These are phyloP conservation scores for Serinus canaria DNA, from an alignment of 2,113 vertebrate genomes.

Conservation along the genomic window DNA sequence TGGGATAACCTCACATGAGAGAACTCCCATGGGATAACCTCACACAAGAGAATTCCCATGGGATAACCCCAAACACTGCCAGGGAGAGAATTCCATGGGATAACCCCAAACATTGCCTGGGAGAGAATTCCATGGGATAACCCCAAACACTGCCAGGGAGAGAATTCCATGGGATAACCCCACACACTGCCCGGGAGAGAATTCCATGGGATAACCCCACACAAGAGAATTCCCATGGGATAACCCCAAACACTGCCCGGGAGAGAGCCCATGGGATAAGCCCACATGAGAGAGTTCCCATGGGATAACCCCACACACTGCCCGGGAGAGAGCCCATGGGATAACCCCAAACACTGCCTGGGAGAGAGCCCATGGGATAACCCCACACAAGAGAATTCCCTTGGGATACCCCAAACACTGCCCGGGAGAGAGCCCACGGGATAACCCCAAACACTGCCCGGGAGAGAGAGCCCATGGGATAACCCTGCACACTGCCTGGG, in stretches of 20 bases:
- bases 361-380: no score
- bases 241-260: background rate
- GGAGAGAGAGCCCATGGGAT: no score
- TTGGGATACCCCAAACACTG: background rate
- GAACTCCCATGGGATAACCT: no score
- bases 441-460: background rate
- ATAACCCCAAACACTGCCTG: background rate
- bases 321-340: background rate
- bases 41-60: no score
- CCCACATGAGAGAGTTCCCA: conserved; percentile 61
- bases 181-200: no score
- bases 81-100: no score
- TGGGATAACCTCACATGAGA: no score
- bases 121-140: no score
- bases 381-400: background rate
- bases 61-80: no score
- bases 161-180: background rate
- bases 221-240: background rate
- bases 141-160: no score
- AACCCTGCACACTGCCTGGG: background rate
- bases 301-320: background rate
- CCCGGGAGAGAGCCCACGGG: background rate
- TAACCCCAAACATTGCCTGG: no score
- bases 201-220: no score
- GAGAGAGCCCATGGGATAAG: background rate